Evolutionary conservation across 2,888 invertebrate genomes (phyloP), one percentile per base, ranked within the genome.

Genomic region (Chrysopilus asiliformis): DNA sequence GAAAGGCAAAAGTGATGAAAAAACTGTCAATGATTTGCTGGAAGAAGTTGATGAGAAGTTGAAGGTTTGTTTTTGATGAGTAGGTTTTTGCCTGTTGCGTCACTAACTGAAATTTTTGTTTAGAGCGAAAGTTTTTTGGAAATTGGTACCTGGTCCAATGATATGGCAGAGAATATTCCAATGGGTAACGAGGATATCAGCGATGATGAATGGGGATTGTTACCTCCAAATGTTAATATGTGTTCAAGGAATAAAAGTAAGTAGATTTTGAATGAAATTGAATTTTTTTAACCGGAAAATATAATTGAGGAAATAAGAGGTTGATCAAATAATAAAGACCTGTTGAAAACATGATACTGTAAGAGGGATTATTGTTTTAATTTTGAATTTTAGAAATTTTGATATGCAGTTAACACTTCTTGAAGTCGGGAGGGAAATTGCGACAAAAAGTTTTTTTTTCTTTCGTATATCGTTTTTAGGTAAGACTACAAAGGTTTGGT

Each of bases 71-170:
- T 27, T n/a, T n/a, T n/a, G 17, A 20, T 12, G 10, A 22, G 9
- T 32, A 26, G 17, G 18, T 9, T 16, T 14, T 27, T 16, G 6
- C 12, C n/a, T 34, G 7, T 19, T 8, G 18, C 20, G 10, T 18
- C 10, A 14, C 15, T 20, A 12, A 17, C 14, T 12, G 17, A 10
- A 31, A 12, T 13, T 22, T 31, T 19, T 35, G 13, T 50, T 4
- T 34, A 52, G 43, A 62, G 52, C 1, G 66, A 74, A 25, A 53
- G 48, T 53, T 75, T 78, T 49, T 71, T 89, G 53, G 87, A 87
- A 58, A 87, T 90, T 32, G 90, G 89, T 7, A 89, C 79, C 0
- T 90, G 90, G 90, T 81, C 83, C 1, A 90, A 89, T 56, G 87
- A 89, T 35, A 87, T 89, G 87, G 84, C 85, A 0, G 66, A 71